A percentile compares a stretch with the other conserved stretches of the same genome.
Evolutionary conservation across 2,888 invertebrate species (phyloP).

Genomic region (Molanna angustata): DNA sequence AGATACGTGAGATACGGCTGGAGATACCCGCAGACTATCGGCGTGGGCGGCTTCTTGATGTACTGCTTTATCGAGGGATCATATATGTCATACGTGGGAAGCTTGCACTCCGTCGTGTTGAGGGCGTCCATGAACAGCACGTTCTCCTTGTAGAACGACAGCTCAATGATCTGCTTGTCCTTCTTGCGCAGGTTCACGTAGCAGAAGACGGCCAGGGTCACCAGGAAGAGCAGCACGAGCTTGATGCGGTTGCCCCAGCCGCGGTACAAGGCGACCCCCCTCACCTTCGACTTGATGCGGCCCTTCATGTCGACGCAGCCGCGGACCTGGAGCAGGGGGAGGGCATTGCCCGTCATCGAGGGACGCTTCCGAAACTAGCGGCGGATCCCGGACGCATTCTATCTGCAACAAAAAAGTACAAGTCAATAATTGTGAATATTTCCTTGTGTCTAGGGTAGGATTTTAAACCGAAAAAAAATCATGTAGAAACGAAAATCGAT

Average conservation of each 20-base stretch:
- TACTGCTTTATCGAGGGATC: constrained; percentile 24
- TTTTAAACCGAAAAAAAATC: too few species aligned
- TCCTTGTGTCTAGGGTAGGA: too few species aligned
- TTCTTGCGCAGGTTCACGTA: background rate
- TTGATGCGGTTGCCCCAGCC: background rate
- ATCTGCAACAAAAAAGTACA: too few species aligned
- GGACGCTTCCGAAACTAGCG: too few species aligned
- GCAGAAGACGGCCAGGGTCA: background rate
- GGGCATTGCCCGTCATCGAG: too few species aligned
- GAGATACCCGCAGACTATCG: constrained; percentile 23
- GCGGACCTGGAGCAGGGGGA: too few species aligned
- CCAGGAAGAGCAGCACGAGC: background rate
- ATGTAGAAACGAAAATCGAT: too few species aligned
- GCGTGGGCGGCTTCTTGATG: constrained; percentile 23
- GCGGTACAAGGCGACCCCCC: background rate
- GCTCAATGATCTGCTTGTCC: constrained; percentile 3
- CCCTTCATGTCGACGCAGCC: background rate
- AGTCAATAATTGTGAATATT: too few species aligned
- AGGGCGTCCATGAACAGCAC: constrained; percentile 23
- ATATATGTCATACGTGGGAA: constrained; percentile 28
- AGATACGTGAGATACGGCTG: constrained; percentile 31
- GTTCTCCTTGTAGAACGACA: constrained; percentile 27
- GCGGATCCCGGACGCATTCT: too few species aligned
- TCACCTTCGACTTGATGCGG: background rate
- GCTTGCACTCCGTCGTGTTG: constrained; percentile 27